These are phyloP conservation scores for Whitmania pigra DNA, from an alignment of 1,140 invertebrate genomes.

Conservation along the genomic window DNA sequence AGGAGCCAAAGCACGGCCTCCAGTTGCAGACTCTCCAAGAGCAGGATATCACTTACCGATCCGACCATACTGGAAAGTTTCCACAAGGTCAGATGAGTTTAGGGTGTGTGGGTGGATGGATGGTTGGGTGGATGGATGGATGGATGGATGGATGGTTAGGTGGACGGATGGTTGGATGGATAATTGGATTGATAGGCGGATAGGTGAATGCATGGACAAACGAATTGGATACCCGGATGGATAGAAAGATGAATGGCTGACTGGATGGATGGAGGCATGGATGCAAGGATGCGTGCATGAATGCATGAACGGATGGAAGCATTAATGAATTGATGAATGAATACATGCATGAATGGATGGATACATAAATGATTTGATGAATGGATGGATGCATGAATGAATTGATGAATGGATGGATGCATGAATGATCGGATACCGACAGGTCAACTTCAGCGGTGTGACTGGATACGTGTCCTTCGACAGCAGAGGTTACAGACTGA, in stretches of 20 bases:
- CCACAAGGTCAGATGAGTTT: no score
- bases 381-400: slow-evolving; percentile 1
- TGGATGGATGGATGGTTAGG: background rate
- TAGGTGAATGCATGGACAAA: background rate
- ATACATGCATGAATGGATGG: background rate
- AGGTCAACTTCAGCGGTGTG: slow-evolving; percentile 80
- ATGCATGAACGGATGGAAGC: background rate
- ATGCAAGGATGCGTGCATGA: slow-evolving; percentile 1
- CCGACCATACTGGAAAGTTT: no score
- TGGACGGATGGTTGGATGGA: background rate
- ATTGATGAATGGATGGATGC: slow-evolving; percentile 10
- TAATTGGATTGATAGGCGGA: background rate
- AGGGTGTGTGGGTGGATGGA: no score
- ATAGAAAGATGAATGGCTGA: slow-evolving; percentile 1
- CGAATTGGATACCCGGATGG: background rate
- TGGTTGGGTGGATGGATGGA: no score
- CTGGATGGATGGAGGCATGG: slow-evolving; percentile 7
- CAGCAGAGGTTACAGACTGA: slow-evolving; percentile 76
- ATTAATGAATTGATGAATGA: background rate
- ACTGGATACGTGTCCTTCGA: slow-evolving; percentile 88
- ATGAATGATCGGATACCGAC: slow-evolving; percentile 5
- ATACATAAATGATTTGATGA: background rate
- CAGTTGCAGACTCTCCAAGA: background rate
- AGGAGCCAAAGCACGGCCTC: background rate
- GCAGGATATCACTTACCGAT: no score